Evolutionary conservation across 2,888 invertebrate species (phyloP).

Genomic region (Eilema griseolum): DNA sequence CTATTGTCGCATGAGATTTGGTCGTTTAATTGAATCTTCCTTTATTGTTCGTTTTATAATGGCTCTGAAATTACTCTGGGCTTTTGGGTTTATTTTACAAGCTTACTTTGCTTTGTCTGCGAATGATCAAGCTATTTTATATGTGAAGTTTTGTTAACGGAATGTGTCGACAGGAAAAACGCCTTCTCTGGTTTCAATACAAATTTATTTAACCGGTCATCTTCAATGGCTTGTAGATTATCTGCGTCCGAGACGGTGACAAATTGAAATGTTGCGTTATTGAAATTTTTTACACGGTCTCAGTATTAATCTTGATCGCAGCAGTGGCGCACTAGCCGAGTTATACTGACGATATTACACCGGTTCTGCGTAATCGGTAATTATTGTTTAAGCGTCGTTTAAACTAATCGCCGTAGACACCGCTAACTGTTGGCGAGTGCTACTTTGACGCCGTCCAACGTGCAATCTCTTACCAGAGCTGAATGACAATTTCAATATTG

Average conservation of each 20-base stretch:
- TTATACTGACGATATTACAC: slow-evolving; percentile 63
- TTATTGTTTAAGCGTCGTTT: slow-evolving; percentile 82
- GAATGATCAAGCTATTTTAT: slow-evolving; percentile 35
- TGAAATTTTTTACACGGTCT: slow-evolving; percentile 51
- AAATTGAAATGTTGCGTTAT: slow-evolving; percentile 55
- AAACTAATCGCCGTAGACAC: slow-evolving; percentile 76
- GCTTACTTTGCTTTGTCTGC: slow-evolving; percentile 26
- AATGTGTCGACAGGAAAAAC: slow-evolving; percentile 38
- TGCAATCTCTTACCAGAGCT: slow-evolving; percentile 66
- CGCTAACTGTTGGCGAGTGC: slow-evolving; percentile 58
- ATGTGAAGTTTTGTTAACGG: slow-evolving; percentile 24
- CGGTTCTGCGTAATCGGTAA: slow-evolving; percentile 76
- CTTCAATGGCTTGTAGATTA: slow-evolving; percentile 48
- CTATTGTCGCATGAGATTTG: slow-evolving; percentile 67
- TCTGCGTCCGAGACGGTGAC: slow-evolving; percentile 45
- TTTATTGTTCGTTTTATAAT: slow-evolving; percentile 62
- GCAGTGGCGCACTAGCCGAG: slow-evolving; percentile 55
- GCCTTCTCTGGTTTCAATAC: slow-evolving; percentile 39
- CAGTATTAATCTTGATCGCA: slow-evolving; percentile 52
- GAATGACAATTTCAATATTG: slow-evolving; percentile 74
- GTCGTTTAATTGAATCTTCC: slow-evolving; percentile 70
- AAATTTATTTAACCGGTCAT: slow-evolving; percentile 49
- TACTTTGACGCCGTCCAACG: slow-evolving; percentile 64
- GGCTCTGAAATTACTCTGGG: slow-evolving; percentile 52
- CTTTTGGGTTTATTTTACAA: slow-evolving; percentile 43